Evolutionary conservation across 2,888 invertebrate species (phyloP), one percentile per base, ranked within the genome.

Genomic region (Drosophila nr. perissopoda): DNA sequence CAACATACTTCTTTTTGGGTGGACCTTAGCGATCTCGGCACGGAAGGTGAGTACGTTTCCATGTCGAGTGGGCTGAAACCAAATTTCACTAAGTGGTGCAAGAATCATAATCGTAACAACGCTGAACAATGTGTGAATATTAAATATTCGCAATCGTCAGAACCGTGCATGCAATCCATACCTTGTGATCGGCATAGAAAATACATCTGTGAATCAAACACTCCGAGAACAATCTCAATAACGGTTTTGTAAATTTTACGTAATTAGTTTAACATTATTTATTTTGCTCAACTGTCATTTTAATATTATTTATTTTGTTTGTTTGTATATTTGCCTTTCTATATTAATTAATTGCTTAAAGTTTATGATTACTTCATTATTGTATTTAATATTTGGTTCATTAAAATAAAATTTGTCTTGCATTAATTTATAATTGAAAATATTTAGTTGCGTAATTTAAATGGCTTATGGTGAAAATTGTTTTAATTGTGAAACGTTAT

Each of bases 21-120:
- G 13, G 70, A 76, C 57, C 58, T 80, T 5, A 70, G 16, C 27
- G 52, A 67, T 53, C 62, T 80, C 10, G 21, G 36, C 18, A 10
- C 40, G 4, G 8, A 53, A 4, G 69, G 61, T 0, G 5, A 59
- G 0, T 69, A 27, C 4, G 38, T 48, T 10, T 76, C 80, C 45
- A 69, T 69, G 21, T 58, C 64, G 7, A 76, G 10, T 16, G 76
- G 80, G 2, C 0, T 4, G 2, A 5, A 16, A n/a, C 25, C 59
- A 1, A 27, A 1, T 4, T 69, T 56, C 27, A 2, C 49, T 7
- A 10, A 42, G 7, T 76, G 76, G 76, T 69, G 70, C 11, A 10
- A 45, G 0, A 18, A 60, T 29, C 2, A 10, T 11, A 11, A 29
- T n/a, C 38, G 0, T 6, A 61, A 53, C 2, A 29, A 0, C 27